Evolutionary conservation across 1,140 invertebrate genomes (phyloP).

Genomic region (Stratiolaelaps scimitus): DNA sequence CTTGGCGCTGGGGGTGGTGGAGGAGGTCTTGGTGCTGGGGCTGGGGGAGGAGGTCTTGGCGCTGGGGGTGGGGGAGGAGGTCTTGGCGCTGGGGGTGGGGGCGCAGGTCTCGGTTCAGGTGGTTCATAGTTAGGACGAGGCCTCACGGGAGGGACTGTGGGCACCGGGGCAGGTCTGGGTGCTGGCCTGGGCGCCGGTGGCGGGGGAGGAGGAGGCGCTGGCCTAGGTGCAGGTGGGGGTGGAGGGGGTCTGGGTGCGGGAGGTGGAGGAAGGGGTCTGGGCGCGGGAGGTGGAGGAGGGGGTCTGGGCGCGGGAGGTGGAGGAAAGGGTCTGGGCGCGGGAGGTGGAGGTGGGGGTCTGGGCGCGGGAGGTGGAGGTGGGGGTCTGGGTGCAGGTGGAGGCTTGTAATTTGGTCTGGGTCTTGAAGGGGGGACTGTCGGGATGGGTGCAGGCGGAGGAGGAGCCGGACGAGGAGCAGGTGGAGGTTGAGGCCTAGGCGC

Average conservation of each 20-base stretch:
- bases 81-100: background rate
- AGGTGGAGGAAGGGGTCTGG: no score
- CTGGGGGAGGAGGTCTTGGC: background rate
- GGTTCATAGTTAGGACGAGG: constrained; percentile 11
- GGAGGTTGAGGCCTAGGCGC: no score
- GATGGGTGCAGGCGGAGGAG: no score
- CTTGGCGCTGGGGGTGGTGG: background rate
- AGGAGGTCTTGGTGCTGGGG: background rate
- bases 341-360: background rate
- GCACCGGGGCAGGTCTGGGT: background rate
- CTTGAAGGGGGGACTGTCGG: no score
- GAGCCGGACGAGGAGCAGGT: no score
- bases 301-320: background rate
- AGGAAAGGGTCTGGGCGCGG: background rate
- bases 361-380: background rate
- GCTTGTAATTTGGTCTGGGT: no score
- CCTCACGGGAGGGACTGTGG: background rate
- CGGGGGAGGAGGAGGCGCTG: background rate
- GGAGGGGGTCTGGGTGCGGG: no score
- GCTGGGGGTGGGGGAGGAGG: background rate
- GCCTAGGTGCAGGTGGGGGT: background rate
- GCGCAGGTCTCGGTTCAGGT: background rate
- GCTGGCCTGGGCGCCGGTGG: constrained; percentile 18
- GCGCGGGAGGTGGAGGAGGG: background rate
- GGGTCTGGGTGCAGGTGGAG: no score